A percentile compares a stretch with the other conserved stretches of the same genome.
These are phyloP conservation scores for Pseudochaenichthys georgianus DNA, from an alignment of 2,797 vertebrate species.

Conservation along the genomic window DNA sequence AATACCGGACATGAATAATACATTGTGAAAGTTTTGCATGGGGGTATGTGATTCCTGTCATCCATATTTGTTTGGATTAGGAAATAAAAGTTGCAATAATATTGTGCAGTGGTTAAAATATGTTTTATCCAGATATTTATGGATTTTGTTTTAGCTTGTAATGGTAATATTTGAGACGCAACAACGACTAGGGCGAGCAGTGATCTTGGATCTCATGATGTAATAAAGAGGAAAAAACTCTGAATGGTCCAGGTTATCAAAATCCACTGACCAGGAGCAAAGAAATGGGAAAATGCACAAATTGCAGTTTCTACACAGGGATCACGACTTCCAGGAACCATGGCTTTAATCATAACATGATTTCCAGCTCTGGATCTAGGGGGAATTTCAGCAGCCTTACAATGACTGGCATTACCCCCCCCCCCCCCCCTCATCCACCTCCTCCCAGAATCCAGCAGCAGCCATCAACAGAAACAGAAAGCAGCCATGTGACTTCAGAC, in stretches of 20 bases:
- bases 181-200: background rate
- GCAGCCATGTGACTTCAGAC: conserved; percentile 63
- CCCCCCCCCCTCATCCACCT: background rate
- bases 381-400: conserved; percentile 17
- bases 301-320: conserved; percentile 3
- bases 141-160: background rate
- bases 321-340: conserved; percentile 51
- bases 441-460: conserved; percentile 29
- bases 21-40: no score
- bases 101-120: background rate
- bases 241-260: background rate
- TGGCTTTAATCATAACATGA: conserved; percentile 24
- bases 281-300: background rate
- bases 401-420: conserved; percentile 18
- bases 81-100: background rate
- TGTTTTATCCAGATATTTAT: background rate
- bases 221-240: background rate
- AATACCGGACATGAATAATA: background rate
- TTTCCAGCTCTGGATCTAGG: conserved; percentile 26
- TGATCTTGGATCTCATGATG: background rate
- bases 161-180: background rate
- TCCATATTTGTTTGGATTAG: background rate
- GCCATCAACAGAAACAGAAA: conserved; percentile 27
- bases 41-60: background rate
- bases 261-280: background rate